These are phyloP conservation scores for Thalassoma bifasciatum DNA, from an alignment of 2,113 vertebrate genomes.

Conservation along the genomic window DNA sequence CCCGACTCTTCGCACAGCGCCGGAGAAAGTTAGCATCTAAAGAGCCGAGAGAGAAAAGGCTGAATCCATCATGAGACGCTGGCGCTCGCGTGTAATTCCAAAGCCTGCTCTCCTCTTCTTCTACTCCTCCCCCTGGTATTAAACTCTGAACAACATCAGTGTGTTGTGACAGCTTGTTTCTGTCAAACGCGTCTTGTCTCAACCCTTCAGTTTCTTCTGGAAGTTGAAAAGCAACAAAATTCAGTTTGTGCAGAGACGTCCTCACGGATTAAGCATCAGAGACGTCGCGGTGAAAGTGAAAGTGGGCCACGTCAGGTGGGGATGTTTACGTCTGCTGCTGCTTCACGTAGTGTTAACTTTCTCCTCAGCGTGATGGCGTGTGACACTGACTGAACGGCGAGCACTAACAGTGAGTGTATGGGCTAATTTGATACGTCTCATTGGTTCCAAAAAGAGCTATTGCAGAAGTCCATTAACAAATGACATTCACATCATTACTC, in stretches of 20 bases:
- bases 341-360: slow-evolving; percentile 2
- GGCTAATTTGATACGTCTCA: slow-evolving; percentile 56
- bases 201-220: not conserved
- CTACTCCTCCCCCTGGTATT: slow-evolving; percentile 9
- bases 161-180: slow-evolving; percentile 50
- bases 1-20: slow-evolving; percentile 30
- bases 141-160: slow-evolving; percentile 14
- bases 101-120: not conserved
- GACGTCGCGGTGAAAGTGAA: slow-evolving; percentile 8
- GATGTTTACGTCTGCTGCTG: slow-evolving; percentile 30
- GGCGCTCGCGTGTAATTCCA: not conserved
- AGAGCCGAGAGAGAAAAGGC: slow-evolving; percentile 42
- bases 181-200: slow-evolving; percentile 24
- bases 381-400: slow-evolving; percentile 17
- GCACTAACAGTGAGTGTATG: not conserved
- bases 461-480: slow-evolving; percentile 48
- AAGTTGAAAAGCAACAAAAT: slow-evolving; percentile 1
- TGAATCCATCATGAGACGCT: slow-evolving; percentile 35
- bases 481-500: slow-evolving; percentile 46
- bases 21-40: slow-evolving; percentile 21
- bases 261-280: slow-evolving; percentile 9
- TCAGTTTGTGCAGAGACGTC: slow-evolving; percentile 14
- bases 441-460: slow-evolving; percentile 44
- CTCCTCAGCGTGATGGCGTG: slow-evolving; percentile 4
- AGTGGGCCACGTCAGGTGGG: slow-evolving; percentile 5